These are phyloP conservation scores for Hepsetus odoe DNA, from an alignment of 2,113 vertebrate species.

Conservation along the genomic window DNA sequence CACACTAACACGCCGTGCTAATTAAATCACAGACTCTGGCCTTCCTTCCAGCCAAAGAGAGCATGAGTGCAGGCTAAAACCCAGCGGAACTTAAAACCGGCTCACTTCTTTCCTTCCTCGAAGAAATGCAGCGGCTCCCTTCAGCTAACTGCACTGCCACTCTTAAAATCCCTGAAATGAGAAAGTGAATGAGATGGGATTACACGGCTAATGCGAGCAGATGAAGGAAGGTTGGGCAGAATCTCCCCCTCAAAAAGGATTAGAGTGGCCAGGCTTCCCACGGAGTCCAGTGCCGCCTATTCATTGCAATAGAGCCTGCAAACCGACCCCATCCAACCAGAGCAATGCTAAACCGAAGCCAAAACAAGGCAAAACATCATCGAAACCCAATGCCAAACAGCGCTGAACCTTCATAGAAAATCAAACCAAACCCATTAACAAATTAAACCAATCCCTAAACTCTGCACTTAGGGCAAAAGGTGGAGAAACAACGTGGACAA, in stretches of 20 bases:
- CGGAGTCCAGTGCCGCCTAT: conserved; percentile 30
- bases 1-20: conserved; percentile 38
- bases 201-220: conserved; percentile 82
- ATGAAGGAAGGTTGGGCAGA: conserved; percentile 80
- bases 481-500: no score
- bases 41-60: neutral
- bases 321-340: neutral
- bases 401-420: no score
- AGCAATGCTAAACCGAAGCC: neutral
- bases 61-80: conserved; percentile 1
- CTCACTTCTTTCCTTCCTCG: conserved; percentile 55
- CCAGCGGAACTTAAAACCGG: conserved; percentile 17
- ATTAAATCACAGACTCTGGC: conserved; percentile 44
- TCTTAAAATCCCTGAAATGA: conserved; percentile 74
- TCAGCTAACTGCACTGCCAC: conserved; percentile 62
- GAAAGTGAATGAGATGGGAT: conserved; percentile 80
- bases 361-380: no score
- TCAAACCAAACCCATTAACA: neutral
- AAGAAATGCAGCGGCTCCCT: conserved; percentile 61
- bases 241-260: conserved; percentile 77
- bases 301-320: neutral
- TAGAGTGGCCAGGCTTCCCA: conserved; percentile 66
- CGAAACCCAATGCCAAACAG: no score
- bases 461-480: no score
- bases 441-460: neutral